Conservation (phyloP, 2,888 invertebrate genomes). For the Agrotis ipsilon region DNA sequence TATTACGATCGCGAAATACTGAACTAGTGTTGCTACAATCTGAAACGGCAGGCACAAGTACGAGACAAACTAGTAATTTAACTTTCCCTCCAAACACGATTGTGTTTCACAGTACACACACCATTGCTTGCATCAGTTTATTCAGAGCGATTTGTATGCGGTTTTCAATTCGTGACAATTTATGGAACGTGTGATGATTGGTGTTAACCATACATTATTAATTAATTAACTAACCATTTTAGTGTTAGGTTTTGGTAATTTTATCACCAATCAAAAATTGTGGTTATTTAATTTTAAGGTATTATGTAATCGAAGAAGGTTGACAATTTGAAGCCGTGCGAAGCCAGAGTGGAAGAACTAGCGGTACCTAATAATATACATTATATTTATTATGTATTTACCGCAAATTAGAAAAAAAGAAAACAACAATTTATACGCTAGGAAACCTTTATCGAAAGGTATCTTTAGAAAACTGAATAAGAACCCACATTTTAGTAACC, state of each 20-base stretch:
- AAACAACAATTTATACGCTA: too few species aligned
- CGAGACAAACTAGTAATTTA: constrained; percentile 13
- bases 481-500: not conserved
- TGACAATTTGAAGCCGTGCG: too few species aligned
- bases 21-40: constrained; percentile 21
- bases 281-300: not conserved
- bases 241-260: not conserved
- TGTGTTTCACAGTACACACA: constrained; percentile 14
- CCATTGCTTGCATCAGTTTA: constrained; percentile 11
- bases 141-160: constrained; percentile 8
- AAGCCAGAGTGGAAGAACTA: too few species aligned
- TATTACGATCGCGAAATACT: constrained; percentile 31
- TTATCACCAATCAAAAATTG: not conserved
- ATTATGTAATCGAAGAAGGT: too few species aligned
- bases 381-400: too few species aligned
- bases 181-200: constrained; percentile 6
- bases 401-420: too few species aligned
- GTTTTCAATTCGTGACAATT: constrained; percentile 17
- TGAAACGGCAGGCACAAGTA: constrained; percentile 11
- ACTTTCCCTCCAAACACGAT: constrained; percentile 18
- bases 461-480: not conserved
- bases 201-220: constrained; percentile 5
- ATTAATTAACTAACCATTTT: constrained; percentile 5
- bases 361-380: too few species aligned
- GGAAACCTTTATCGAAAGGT: not conserved